A percentile compares a stretch with the other conserved stretches of the same genome.
Evolutionary conservation across 2,113 vertebrate species (phyloP).

Genomic region (Trichomycterus rosablanca): DNA sequence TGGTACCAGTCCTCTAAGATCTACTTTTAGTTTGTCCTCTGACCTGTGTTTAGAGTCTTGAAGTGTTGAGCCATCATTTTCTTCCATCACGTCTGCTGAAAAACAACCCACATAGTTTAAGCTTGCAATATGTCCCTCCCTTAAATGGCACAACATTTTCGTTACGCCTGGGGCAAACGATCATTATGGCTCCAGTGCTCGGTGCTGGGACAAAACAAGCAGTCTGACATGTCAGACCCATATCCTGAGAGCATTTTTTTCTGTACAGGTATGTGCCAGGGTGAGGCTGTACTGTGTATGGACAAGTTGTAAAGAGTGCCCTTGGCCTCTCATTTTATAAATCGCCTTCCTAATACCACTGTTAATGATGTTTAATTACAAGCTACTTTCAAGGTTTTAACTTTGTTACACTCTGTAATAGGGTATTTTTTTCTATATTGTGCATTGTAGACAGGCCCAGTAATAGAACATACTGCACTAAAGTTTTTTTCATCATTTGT

Average conservation of each 20-base stretch:
- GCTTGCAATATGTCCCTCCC: slow-evolving; percentile 48
- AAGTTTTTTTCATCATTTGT: no score
- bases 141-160: slow-evolving; percentile 60
- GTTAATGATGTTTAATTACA: not conserved
- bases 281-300: not conserved
- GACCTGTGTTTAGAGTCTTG: slow-evolving; percentile 53
- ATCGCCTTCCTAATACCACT: not conserved
- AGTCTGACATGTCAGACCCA: slow-evolving; percentile 35
- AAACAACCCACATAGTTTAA: slow-evolving; percentile 51
- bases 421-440: no score
- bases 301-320: slow-evolving; percentile 9
- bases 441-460: no score
- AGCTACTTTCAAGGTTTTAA: no score
- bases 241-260: slow-evolving; percentile 41
- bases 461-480: no score
- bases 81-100: slow-evolving; percentile 49
- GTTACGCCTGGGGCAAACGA: slow-evolving; percentile 50
- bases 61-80: slow-evolving; percentile 57
- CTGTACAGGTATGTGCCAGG: slow-evolving; percentile 18
- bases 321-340: slow-evolving; percentile 7
- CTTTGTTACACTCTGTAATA: no score
- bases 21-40: slow-evolving; percentile 29
- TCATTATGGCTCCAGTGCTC: slow-evolving; percentile 49
- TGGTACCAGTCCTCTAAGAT: not conserved
- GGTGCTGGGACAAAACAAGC: slow-evolving; percentile 46